phyloP scores from a whole-genome alignment of 2,888 invertebrate species.

The Venusia cambrica region DNA sequence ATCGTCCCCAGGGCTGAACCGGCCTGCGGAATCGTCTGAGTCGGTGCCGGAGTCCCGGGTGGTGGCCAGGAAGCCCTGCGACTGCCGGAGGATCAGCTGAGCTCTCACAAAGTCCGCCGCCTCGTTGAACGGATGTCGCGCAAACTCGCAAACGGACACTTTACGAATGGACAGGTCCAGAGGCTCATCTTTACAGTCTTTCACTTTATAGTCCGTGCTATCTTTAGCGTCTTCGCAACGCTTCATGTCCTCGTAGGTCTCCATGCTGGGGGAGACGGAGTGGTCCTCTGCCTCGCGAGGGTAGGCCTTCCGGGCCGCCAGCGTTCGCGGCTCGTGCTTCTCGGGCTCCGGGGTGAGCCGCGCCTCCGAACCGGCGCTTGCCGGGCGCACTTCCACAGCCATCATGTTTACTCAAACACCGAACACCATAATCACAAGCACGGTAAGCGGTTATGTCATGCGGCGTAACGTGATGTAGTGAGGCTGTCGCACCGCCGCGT shows the following conservation, averaged over 20 bases:
- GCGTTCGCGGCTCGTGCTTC: conserved; percentile 68
- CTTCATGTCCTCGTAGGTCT: conserved; percentile 20
- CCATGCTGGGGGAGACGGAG: conserved; percentile 11
- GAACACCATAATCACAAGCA: conserved; percentile 71
- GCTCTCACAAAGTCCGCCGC: conserved; percentile 73
- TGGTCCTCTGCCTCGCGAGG: conserved; percentile 46
- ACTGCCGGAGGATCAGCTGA: conserved; percentile 73
- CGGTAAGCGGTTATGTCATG: conserved; percentile 73
- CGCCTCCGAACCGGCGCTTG: conserved; percentile 61
- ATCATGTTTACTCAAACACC: conserved; percentile 72
- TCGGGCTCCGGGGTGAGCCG: conserved; percentile 58
- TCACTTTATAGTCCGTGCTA: conserved; percentile 19
- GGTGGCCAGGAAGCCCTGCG: conserved; percentile 70
- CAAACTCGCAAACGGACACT: conserved; percentile 75
- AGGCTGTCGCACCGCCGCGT: conserved; percentile 57
- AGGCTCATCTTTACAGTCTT: conserved; percentile 82
- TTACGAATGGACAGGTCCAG: conserved; percentile 87
- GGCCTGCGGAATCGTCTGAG: conserved; percentile 90
- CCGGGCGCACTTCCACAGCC: conserved; percentile 75
- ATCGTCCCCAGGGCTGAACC: conserved; percentile 83
- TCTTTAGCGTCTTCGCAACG: conserved; percentile 7
- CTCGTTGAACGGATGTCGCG: conserved; percentile 73
- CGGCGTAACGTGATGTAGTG: conserved; percentile 62
- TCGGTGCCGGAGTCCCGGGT: conserved; percentile 88
- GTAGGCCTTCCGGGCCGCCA: conserved; percentile 77